Conservation (phyloP, 2,113 vertebrate genomes). For the Diglossa brunneiventris region DNA sequence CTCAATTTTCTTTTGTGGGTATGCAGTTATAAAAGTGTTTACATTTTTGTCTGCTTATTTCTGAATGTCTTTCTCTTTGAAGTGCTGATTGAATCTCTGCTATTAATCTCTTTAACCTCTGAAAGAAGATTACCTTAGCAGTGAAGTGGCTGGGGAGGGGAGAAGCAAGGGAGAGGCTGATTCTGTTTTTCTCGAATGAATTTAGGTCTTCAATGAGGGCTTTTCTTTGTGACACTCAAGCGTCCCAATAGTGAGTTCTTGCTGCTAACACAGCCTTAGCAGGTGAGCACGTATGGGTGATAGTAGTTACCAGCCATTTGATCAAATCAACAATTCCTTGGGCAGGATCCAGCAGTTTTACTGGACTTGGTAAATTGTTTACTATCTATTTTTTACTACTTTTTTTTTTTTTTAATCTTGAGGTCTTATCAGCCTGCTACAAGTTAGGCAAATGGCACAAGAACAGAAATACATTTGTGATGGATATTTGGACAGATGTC, state of each 20-base stretch:
- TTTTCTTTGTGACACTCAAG: not conserved
- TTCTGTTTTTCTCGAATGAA: not conserved
- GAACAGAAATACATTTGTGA: not conserved
- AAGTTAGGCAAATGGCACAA: not conserved
- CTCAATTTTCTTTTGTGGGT: not conserved
- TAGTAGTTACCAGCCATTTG: not conserved
- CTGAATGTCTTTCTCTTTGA: conserved; percentile 4
- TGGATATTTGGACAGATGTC: not conserved
- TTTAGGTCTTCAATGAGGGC: not conserved
- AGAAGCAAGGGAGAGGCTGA: not conserved
- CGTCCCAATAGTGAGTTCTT: not conserved
- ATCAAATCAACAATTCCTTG: not conserved
- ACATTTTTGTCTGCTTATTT: not conserved
- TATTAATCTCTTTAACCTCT: conserved; percentile 35
- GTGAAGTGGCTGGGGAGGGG: not conserved
- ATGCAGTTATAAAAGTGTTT: not conserved
- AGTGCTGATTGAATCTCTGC: conserved; percentile 27
- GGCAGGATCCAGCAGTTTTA: not conserved
- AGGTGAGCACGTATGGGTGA: rapidly evolving
- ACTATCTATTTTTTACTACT: not conserved
- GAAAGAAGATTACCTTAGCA: conserved; percentile 36
- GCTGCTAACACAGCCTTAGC: not conserved
- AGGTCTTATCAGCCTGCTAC: not conserved
- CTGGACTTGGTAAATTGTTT: not conserved
- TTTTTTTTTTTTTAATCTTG: not conserved